Conservation (phyloP, 2,797 vertebrate genomes). For the Typhlichthys eigenmanni region DNA sequence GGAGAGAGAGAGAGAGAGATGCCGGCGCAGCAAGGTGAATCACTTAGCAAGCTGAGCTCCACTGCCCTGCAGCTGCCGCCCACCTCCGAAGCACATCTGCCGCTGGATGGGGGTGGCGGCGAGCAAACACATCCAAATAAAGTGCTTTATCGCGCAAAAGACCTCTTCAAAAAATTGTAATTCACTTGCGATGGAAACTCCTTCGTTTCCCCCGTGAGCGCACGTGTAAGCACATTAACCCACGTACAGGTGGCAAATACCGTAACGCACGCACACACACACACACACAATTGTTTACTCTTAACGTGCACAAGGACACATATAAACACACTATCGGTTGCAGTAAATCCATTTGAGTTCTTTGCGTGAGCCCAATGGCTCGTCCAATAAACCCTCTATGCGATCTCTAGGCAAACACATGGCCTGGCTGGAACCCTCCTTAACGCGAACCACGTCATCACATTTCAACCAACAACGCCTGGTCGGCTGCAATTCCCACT, state of each 20-base stretch:
- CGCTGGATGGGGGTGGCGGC: conserved; percentile 49
- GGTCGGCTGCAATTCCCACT: conserved; percentile 33
- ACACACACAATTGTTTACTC: background rate
- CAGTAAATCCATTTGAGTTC: conserved; percentile 33
- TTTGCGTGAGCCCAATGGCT: conserved; percentile 29
- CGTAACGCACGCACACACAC: conserved; percentile 2
- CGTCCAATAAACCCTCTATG: conserved; percentile 18
- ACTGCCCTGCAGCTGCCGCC: conserved; percentile 69
- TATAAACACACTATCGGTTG: conserved; percentile 9
- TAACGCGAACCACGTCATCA: conserved; percentile 56
- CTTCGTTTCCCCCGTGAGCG: conserved; percentile 25
- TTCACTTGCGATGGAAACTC: conserved; percentile 51
- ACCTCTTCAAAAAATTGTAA: conserved; percentile 61
- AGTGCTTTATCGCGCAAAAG: conserved; percentile 59
- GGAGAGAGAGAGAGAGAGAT: background rate
- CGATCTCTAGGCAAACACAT: conserved; percentile 54
- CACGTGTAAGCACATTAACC: conserved; percentile 12
- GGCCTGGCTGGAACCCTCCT: conserved; percentile 40
- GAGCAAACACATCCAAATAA: conserved; percentile 46
- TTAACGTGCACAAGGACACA: background rate
- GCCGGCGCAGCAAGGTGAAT: conserved; percentile 71
- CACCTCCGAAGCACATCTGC: conserved; percentile 71
- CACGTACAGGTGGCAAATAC: conserved; percentile 41
- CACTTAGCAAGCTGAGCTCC: conserved; percentile 69
- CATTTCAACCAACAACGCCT: conserved; percentile 41